Percentiles rank a stretch among this genome's conserved stretches.
These are phyloP conservation scores for Paedocypris micromegethes DNA, from an alignment of 2,797 vertebrate genomes.

Conservation along the genomic window DNA sequence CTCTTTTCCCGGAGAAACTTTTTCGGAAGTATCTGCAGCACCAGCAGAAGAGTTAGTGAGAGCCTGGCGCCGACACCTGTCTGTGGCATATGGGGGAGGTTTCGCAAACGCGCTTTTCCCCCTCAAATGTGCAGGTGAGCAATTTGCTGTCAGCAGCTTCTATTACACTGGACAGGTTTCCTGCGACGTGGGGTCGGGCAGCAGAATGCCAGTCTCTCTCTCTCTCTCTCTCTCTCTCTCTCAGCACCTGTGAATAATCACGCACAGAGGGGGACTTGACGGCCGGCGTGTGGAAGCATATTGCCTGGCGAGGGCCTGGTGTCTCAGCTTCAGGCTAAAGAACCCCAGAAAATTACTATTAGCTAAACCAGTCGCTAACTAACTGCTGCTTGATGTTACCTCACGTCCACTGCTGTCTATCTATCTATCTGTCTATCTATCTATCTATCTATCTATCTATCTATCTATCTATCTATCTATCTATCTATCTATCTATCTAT, in stretches of 20 bases:
- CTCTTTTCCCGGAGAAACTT: constrained; percentile 10
- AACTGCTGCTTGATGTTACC: constrained; percentile 1
- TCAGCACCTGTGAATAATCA: constrained; percentile 48
- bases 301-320: constrained; percentile 22
- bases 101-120: constrained; percentile 29
- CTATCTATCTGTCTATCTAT: too few relatives aligned
- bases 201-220: constrained; percentile 7
- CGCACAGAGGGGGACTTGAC: constrained; percentile 37
- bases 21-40: constrained; percentile 1
- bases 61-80: constrained; percentile 33
- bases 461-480: too few relatives aligned
- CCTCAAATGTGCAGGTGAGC: constrained; percentile 42
- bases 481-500: neutral
- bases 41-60: constrained; percentile 9
- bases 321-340: constrained; percentile 19
- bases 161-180: constrained; percentile 41
- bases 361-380: constrained; percentile 58
- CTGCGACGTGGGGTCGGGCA: constrained; percentile 22
- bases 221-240: constrained; percentile 24
- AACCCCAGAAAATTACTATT: constrained; percentile 43
- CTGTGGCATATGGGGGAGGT: constrained; percentile 35
- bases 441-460: too few relatives aligned
- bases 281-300: constrained; percentile 32
- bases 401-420: too few relatives aligned
- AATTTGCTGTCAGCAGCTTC: constrained; percentile 42